Percentiles rank a stretch among this genome's conserved stretches.
phyloP scores from a whole-genome alignment of 2,888 invertebrate genomes.

The Ophonus ardosiacus region DNA sequence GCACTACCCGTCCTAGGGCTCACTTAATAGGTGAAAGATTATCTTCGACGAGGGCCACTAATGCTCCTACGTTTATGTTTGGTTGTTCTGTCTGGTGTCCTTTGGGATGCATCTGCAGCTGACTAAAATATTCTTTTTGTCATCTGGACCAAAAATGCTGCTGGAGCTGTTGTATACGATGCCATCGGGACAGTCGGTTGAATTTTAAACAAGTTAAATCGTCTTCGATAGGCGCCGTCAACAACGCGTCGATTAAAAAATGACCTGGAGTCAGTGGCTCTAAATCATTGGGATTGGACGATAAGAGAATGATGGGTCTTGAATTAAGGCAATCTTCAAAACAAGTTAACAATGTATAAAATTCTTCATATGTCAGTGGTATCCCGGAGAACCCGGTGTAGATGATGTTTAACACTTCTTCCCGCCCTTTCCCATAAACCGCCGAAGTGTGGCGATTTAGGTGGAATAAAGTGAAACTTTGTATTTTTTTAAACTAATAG shows the following conservation, averaged over 20 bases:
- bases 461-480: conserved; percentile 62
- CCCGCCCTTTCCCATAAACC: conserved; percentile 53
- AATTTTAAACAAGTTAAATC: no score
- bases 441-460: conserved; percentile 52
- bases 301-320: conserved; percentile 56
- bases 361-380: no score
- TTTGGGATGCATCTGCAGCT: conserved; percentile 51
- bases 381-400: conserved; percentile 51
- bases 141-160: conserved; percentile 65
- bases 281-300: conserved; percentile 38
- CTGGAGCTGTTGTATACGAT: conserved; percentile 25
- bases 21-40: conserved; percentile 6
- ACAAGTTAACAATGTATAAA: no score
- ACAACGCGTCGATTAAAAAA: conserved; percentile 59
- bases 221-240: conserved; percentile 60
- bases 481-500: not conserved
- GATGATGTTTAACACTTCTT: conserved; percentile 41
- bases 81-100: conserved; percentile 38
- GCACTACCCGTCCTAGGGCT: conserved; percentile 37
- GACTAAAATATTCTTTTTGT: conserved; percentile 62
- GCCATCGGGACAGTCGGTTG: conserved; percentile 38
- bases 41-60: not conserved
- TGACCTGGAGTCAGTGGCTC: conserved; percentile 59
- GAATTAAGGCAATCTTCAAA: conserved; percentile 65
- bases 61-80: conserved; percentile 28